Evolutionary conservation across 2,888 invertebrate genomes (phyloP).

Genomic region (Mythimna albipuncta): DNA sequence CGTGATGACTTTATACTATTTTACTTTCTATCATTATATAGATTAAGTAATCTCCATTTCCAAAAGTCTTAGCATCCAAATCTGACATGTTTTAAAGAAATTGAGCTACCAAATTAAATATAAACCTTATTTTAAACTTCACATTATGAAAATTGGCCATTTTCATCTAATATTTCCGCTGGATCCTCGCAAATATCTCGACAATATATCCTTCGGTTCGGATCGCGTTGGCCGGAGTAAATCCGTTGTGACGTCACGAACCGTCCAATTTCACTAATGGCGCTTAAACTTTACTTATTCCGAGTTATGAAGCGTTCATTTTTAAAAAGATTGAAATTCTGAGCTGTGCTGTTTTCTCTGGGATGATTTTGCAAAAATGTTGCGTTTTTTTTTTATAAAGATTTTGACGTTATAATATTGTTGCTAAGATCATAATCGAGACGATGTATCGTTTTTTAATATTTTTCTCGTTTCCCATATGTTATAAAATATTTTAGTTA

Average conservation of each 20-base stretch:
- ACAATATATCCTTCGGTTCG: slow-evolving; percentile 64
- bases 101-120: neutral
- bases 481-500: neutral
- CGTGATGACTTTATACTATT: neutral
- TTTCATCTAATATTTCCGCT: slow-evolving; percentile 61
- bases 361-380: slow-evolving; percentile 22
- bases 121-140: slow-evolving; percentile 19
- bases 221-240: slow-evolving; percentile 65
- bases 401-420: neutral
- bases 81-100: neutral
- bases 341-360: slow-evolving; percentile 49
- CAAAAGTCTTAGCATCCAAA: neutral
- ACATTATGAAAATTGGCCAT: slow-evolving; percentile 66
- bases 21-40: neutral
- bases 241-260: slow-evolving; percentile 80
- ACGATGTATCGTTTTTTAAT: neutral
- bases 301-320: slow-evolving; percentile 74
- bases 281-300: slow-evolving; percentile 81
- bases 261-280: slow-evolving; percentile 86
- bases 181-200: slow-evolving; percentile 55
- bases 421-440: neutral
- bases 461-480: neutral
- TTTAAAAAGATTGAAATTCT: slow-evolving; percentile 63
- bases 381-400: slow-evolving; percentile 3
- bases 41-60: neutral